phyloP scores from a whole-genome alignment of 2,888 invertebrate species.

The Morpho achilles region DNA sequence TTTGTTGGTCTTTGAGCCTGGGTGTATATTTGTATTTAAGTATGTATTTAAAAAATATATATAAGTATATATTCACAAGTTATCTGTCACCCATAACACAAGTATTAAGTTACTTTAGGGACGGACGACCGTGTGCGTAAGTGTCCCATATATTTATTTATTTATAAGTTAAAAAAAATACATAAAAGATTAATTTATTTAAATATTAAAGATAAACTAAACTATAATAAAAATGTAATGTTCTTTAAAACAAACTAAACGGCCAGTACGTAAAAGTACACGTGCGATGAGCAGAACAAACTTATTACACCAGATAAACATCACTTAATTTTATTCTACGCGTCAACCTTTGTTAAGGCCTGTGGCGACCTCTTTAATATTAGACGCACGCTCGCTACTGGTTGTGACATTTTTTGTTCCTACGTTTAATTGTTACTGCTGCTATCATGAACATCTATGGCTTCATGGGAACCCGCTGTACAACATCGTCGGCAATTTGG shows the following conservation, averaged over 20 bases:
- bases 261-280: constrained; percentile 60
- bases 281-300: constrained; percentile 60
- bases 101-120: too few relatives aligned
- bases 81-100: too few relatives aligned
- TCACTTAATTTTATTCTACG: constrained; percentile 66
- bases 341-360: constrained; percentile 52
- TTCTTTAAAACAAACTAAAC: constrained; percentile 21
- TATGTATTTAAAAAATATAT: too few relatives aligned
- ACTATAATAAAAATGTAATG: too few relatives aligned
- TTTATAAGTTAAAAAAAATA: too few relatives aligned
- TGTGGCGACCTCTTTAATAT: constrained; percentile 62
- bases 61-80: too few relatives aligned
- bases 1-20: too few relatives aligned
- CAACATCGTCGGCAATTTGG: constrained; percentile 56
- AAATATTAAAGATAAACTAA: too few relatives aligned
- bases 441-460: constrained; percentile 64
- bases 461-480: constrained; percentile 67
- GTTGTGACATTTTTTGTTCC: constrained; percentile 51
- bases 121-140: too few relatives aligned
- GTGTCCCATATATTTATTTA: too few relatives aligned
- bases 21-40: too few relatives aligned
- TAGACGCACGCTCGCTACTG: constrained; percentile 73
- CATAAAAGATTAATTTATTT: too few relatives aligned
- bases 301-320: constrained; percentile 67
- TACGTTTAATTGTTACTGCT: constrained; percentile 71